A percentile compares a stretch with the other conserved stretches of the same genome.
phyloP scores from a whole-genome alignment of 2,113 vertebrate genomes.

The Felis catus region F.catus_Fca126_mat1.0 CM031419.1:45640501-45641000 shows the following conservation, averaged over 20 bases:
- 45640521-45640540: neutral
- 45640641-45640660: neutral
- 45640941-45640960: no score
- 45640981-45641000: no score
- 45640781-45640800: neutral
- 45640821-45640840: no score
- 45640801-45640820: no score
- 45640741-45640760: neutral
- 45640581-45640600: neutral
- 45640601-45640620: neutral
- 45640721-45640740: neutral
- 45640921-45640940: no score
- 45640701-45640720: neutral
- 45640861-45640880: no score
- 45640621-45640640: neutral
- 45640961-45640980: no score
- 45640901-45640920: no score
- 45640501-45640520: neutral
- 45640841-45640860: no score
- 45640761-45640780: neutral
- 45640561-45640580: neutral
- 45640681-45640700: neutral
- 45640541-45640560: neutral
- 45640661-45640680: neutral
- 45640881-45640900: no score